These are phyloP conservation scores for Ia io DNA, from an alignment of 2,113 vertebrate genomes.

Conservation along the genomic window DNA sequence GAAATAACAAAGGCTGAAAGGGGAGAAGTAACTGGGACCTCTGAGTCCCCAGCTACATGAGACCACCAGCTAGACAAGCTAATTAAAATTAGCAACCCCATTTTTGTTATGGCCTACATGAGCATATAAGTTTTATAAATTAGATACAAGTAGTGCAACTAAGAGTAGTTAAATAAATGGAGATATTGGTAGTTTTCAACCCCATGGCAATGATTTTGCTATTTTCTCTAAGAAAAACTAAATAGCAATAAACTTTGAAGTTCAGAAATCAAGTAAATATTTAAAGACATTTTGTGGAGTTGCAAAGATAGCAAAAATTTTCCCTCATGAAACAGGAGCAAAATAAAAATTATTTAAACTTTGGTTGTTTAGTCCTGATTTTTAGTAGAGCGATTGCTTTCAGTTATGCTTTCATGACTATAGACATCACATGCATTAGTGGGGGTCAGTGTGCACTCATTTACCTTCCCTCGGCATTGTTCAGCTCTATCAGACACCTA, in stretches of 20 bases:
- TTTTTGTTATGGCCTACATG: background rate
- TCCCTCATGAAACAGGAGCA: background rate
- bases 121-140: constrained; percentile 24
- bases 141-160: background rate
- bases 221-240: constrained; percentile 37
- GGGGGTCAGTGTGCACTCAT: constrained; percentile 57
- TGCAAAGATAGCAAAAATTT: background rate
- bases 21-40: constrained; percentile 45
- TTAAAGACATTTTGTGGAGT: background rate
- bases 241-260: constrained; percentile 7
- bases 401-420: background rate
- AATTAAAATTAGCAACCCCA: constrained; percentile 44
- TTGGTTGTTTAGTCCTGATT: background rate
- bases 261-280: constrained; percentile 44
- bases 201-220: background rate
- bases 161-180: background rate
- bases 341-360: constrained; percentile 14
- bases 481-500: constrained; percentile 69
- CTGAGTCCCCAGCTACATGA: constrained; percentile 31
- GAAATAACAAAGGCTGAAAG: constrained; percentile 75
- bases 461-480: constrained; percentile 60
- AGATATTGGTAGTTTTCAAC: background rate
- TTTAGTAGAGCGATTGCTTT: background rate
- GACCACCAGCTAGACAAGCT: constrained; percentile 66
- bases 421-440: constrained; percentile 30